phyloP scores from a whole-genome alignment of 2,113 vertebrate genomes.

The Hyaena hyaena region DNA sequence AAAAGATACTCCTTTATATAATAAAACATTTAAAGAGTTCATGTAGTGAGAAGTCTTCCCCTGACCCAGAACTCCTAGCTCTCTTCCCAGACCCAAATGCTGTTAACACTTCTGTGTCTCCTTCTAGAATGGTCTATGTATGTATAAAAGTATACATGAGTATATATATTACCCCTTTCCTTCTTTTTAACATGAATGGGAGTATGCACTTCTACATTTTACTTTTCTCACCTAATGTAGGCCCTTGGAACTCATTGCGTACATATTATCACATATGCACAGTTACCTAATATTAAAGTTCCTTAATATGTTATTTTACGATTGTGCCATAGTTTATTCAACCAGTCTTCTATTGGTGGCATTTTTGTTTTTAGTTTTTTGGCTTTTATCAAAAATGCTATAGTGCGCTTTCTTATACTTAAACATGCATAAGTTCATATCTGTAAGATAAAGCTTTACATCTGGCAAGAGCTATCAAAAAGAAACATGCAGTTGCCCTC shows the following conservation, averaged over 20 bases:
- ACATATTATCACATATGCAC: not conserved
- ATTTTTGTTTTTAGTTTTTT: constrained; percentile 17
- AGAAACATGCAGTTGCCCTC: constrained; percentile 20
- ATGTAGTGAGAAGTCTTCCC: not conserved
- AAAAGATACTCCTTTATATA: not conserved
- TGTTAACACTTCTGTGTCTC: not conserved
- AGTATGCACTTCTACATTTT: not conserved
- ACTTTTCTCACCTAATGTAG: not conserved
- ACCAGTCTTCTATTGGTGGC: not conserved
- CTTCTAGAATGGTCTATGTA: not conserved
- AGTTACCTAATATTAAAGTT: constrained; percentile 33
- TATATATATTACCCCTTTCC: not conserved
- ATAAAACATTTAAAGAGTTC: constrained; percentile 16
- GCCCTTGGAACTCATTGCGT: constrained; percentile 33
- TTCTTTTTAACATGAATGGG: not conserved
- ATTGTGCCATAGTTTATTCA: constrained; percentile 39
- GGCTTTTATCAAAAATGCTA: not conserved
- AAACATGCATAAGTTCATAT: not conserved
- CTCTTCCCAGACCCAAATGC: not conserved
- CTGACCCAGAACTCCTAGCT: not conserved
- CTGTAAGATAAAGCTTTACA: constrained; percentile 14
- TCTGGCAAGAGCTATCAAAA: constrained; percentile 26
- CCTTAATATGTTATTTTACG: constrained; percentile 29
- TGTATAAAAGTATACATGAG: not conserved
- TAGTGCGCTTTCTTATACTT: not conserved